Evolutionary conservation across 2,888 invertebrate genomes (phyloP), one percentile per base, ranked within the genome.

Genomic region (Flexamia atlantica): DNA sequence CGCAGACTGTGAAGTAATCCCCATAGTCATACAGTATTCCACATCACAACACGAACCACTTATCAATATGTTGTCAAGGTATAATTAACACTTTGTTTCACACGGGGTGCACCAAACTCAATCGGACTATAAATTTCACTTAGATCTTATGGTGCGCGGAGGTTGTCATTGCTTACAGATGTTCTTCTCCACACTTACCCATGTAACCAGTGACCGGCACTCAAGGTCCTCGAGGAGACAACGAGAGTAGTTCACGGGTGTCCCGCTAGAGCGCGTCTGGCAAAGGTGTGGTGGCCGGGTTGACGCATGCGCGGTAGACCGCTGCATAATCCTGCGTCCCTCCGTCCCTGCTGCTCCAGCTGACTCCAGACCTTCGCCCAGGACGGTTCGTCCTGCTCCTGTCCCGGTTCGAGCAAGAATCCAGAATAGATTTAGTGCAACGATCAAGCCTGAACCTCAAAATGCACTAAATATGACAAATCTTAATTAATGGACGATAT

Each of bases 221-320:
- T 46, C 46, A n/a, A n/a, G 36, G 50, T 50, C 50, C 17, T 3
- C n/a, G 50, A 50, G 50, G 5, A 50, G 50, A 36, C 36, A 17
- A 46, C 46, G 46, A 7, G 46, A 40, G 46, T 12, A 46, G 46
- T 46, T 46, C 46, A 12, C 46, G 3, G 46, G 3, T 12, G 14
- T 12, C 12, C 46, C 20, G 57, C 23, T 23, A 57, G 20, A 23
- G 23, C 57, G 57, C 57, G 57, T 57, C 20, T 57, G 57, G 57
- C 57, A 20, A n/a, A 57, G 57, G 57, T 57, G 57, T 57, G 57
- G 57, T 57, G 57, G 57, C 57, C 57, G 57, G 57, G 57, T 23
- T 7, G 57, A 17, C 50, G 57, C 57, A 1, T 20, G 23, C 57
- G 57, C 57, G 17, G 4, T 20, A 2, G 23, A 23, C 9, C 23